Evolutionary conservation across 2,113 vertebrate species (phyloP), one percentile per base, ranked within the genome.

Genomic region (Bostrychus sinensis): DNA sequence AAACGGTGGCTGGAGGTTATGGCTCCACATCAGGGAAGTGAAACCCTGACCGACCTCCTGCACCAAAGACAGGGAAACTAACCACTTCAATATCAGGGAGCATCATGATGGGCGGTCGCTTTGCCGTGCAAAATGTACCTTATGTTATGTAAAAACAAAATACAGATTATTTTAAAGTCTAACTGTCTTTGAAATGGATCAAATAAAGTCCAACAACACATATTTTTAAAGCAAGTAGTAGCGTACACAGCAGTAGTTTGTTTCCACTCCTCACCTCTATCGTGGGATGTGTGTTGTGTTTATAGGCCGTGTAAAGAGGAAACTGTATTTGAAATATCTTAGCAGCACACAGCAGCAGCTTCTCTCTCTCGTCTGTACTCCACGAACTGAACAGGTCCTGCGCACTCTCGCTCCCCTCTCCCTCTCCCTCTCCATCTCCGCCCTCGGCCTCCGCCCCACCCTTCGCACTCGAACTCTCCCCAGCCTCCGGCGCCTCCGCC

Each of bases 241-340:
- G 37, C 13, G 11, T 16, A 39, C 11, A 39, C 3, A 9, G 14
- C 1, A 39, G 10, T 39, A 12, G 1, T 41, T 36, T 42, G 56
- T 11, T 11, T 1, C 3, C 41, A 34, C 57, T 9, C 8, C 28
- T 72, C 92, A 98, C 97, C 96, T 99, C 97, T 89, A 99, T 98
- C 36, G 97, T 99, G 66, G 95, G 95, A 88, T 99, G 97, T 37
- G 96, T 98, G 85, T 99, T 98, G 95, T 99, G 97, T 90, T 98
- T 99, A 82, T 98, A 99, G 86, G 97, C 97, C 7, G 96, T 99
- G 90, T 99, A 99, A 39, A 98, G 93, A 25, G 97, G 97, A 87
- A 99, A 99, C 86, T 98, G 97, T 87, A 99, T 99, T 88, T 99
- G 97, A 85, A 99, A 99, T 82, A 99, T 98, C 92, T 99, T 99